Evolutionary conservation across 37 sponge, comb jelly and placozoan species (phyloP).

Genomic region (Hormiphora californensis): DNA sequence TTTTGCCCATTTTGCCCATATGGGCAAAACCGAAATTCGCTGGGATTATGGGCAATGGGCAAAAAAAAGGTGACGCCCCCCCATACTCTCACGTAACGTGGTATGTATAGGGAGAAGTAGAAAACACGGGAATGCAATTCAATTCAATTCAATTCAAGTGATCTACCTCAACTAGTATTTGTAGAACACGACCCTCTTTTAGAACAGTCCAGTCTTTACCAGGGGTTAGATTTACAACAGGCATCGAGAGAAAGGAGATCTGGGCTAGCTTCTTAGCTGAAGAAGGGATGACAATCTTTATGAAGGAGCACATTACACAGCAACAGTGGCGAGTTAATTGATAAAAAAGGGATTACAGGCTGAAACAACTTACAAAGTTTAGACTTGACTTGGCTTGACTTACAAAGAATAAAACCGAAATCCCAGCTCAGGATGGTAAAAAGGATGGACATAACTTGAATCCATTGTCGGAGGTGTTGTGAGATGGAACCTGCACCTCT

Average conservation of each 20-base stretch:
- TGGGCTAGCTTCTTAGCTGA: conserved; percentile 29
- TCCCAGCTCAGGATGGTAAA: conserved; percentile 33
- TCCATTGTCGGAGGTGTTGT: neutral
- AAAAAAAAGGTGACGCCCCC: no score
- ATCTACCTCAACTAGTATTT: conserved; percentile 29
- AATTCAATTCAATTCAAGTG: no score
- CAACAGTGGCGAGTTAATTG: no score
- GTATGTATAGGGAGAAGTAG: no score
- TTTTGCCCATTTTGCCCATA: no score
- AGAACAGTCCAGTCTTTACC: neutral
- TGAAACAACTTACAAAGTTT: neutral
- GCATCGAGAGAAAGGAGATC: neutral
- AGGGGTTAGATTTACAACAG: conserved; percentile 15
- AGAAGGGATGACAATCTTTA: no score
- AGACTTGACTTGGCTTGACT: neutral
- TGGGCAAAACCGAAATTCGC: no score
- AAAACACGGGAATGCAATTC: no score
- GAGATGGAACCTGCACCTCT: neutral
- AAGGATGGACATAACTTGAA: conserved; percentile 20
- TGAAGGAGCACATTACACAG: no score
- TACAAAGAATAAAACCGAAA: conserved; percentile 35
- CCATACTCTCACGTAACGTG: no score
- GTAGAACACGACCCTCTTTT: neutral
- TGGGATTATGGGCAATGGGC: no score
- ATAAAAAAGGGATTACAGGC: no score